Conservation (phyloP, 2,797 vertebrate species). For the Vespertilio murinus region DNA sequence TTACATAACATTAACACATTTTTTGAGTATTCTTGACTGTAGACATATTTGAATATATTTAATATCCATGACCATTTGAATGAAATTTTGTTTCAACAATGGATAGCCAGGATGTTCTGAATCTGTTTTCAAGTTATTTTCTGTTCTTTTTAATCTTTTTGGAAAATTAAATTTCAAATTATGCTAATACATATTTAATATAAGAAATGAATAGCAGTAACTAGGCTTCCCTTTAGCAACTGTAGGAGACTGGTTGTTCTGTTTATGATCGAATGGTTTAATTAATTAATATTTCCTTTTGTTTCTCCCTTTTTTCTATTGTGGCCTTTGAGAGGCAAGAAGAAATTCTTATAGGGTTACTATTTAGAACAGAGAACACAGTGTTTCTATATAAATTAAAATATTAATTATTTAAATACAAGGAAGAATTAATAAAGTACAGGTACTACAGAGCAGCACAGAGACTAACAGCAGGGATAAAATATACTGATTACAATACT, state of each 20-base stretch:
- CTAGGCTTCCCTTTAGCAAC: background rate
- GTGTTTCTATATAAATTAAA: background rate
- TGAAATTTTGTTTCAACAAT: background rate
- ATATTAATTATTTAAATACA: background rate
- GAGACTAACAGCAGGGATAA: background rate
- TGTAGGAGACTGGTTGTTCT: background rate
- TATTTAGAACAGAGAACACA: background rate
- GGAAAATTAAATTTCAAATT: constrained; percentile 1
- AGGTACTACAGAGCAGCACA: background rate
- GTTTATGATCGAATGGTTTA: background rate
- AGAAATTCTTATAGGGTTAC: background rate
- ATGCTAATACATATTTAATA: background rate
- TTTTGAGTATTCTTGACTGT: background rate
- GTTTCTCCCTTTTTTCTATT: background rate
- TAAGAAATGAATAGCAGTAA: background rate
- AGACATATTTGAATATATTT: background rate
- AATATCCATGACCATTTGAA: background rate
- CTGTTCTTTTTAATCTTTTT: background rate
- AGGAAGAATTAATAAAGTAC: background rate
- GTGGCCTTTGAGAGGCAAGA: background rate
- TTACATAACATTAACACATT: background rate
- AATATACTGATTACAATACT: background rate
- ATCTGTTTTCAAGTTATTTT: constrained; percentile 9
- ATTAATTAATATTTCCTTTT: constrained; percentile 3
- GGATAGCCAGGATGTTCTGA: background rate